These are phyloP conservation scores for Zosterops pallidus DNA, from an alignment of 2,113 vertebrate species.

Conservation along the genomic window DNA sequence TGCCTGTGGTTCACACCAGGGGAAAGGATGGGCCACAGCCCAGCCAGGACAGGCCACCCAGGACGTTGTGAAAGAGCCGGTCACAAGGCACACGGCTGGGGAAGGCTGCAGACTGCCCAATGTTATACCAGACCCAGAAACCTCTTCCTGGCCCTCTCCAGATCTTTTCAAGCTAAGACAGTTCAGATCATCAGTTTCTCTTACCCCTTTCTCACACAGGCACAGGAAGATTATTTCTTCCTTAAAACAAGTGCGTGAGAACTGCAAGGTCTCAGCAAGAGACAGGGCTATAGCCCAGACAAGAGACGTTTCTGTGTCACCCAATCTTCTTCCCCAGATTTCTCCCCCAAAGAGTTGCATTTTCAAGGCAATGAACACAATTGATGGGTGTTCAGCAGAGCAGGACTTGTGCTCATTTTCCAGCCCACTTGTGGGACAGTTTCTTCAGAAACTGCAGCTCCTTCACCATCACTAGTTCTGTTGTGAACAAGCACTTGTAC, in stretches of 20 bases:
- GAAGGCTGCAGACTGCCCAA: background rate
- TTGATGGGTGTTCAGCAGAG: background rate
- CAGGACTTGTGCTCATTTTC: background rate
- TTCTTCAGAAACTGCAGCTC: background rate
- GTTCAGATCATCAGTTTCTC: background rate
- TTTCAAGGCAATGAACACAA: background rate
- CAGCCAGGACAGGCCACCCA: background rate
- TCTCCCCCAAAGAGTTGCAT: background rate
- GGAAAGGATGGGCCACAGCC: background rate
- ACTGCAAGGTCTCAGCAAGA: background rate
- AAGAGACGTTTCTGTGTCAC: background rate
- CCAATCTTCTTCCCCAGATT: background rate
- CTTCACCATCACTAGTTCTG: background rate
- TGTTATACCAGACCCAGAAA: background rate
- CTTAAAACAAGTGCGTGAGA: background rate
- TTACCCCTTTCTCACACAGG: background rate
- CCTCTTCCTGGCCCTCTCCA: background rate
- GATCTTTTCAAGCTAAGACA: background rate
- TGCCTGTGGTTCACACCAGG: background rate
- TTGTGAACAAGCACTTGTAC: background rate
- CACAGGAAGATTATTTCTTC: background rate
- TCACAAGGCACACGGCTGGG: background rate
- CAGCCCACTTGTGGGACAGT: background rate
- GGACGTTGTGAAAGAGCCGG: constrained; percentile 21
- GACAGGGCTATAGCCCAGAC: background rate